These are phyloP conservation scores for Odontothrips loti DNA, from an alignment of 2,888 invertebrate genomes.

Conservation along the genomic window DNA sequence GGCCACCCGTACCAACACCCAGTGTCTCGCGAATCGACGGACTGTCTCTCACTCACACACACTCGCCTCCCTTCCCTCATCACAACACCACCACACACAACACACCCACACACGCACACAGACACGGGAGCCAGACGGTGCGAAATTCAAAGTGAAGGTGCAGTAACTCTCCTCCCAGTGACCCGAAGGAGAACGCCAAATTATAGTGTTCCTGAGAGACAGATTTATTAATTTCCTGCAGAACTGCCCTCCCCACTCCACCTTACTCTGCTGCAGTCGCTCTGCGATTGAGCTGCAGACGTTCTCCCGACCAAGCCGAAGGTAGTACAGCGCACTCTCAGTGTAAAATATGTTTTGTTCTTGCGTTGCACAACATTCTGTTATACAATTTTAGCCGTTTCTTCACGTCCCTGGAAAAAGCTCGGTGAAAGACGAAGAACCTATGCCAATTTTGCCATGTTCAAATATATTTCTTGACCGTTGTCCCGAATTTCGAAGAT, in stretches of 20 bases:
- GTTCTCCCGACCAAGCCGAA: too few species aligned
- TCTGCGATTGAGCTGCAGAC: too few species aligned
- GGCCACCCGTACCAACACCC: background rate
- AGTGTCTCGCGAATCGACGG: background rate
- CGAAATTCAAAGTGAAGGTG: background rate
- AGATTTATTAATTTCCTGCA: background rate
- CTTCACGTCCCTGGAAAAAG: background rate
- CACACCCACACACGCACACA: background rate
- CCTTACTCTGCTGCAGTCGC: too few species aligned
- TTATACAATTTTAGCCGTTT: background rate
- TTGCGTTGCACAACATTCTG: too few species aligned
- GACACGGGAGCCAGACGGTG: background rate
- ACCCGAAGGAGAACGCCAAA: background rate
- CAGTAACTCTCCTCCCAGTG: conserved; percentile 2
- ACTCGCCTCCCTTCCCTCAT: background rate
- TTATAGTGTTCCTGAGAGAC: conserved; percentile 1
- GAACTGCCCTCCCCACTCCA: too few species aligned
- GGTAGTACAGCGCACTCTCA: too few species aligned
- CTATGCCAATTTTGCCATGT: too few species aligned
- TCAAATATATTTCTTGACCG: too few species aligned
- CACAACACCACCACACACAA: background rate
- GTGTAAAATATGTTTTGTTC: too few species aligned
- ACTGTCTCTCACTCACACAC: background rate
- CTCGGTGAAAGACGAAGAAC: too few species aligned
- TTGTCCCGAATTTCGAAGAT: too few species aligned